Base-by-base conservation (phyloP, 2,888 invertebrate genomes). In the Chaitophorus viminalis region DNA sequence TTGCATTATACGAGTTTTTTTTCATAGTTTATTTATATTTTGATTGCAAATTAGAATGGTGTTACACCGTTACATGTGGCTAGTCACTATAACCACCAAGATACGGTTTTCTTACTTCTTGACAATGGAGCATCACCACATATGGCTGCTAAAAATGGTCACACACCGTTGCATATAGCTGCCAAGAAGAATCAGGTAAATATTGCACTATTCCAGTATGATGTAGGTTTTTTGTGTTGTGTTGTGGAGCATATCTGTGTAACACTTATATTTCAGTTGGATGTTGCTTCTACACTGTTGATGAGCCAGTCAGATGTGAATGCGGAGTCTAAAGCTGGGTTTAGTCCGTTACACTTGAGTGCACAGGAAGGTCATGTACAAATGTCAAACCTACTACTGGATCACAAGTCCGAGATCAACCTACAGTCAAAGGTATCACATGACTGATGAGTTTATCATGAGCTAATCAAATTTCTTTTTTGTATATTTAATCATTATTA, bases 51-150 rank as follows among this genome's bases (percentile, higher is more conserved):
- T 81, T 90, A 95, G 92, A 98, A 98, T 91, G 97, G 97, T 89
- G 97, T 99, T 79, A 98, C 99, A 0, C 98, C 99, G 11, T 93
- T 99, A 78, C 98, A 99, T 91, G 96, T 99, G 91, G 99, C 99
- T 87, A 96, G 98, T 6, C 99, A 99, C 91, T 99, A 99, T 91
- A 98, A 99, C 91, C 96, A 98, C 91, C 95, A 96, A 84, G 95
- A 96, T 90, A 97, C 99, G 54, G 98, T 98, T 3, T 93, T 97
- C 90, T 92, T 98, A 89, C 93, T 99, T 36, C 92, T 99, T 89
- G 98, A 99, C 91, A 96, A 96, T 92, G 97, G 97, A 90, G 99
- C 99, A 31, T 97, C 97, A 0, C 97, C 99, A 0, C 97, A 98
- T 91, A 95, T 97, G 88, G 94, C 96, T 90, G 98, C 99, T 79